Evolutionary conservation across 53 echinoderm and acorn worm species (phyloP).

Genomic region (Temnopleurus reevesii): DNA sequence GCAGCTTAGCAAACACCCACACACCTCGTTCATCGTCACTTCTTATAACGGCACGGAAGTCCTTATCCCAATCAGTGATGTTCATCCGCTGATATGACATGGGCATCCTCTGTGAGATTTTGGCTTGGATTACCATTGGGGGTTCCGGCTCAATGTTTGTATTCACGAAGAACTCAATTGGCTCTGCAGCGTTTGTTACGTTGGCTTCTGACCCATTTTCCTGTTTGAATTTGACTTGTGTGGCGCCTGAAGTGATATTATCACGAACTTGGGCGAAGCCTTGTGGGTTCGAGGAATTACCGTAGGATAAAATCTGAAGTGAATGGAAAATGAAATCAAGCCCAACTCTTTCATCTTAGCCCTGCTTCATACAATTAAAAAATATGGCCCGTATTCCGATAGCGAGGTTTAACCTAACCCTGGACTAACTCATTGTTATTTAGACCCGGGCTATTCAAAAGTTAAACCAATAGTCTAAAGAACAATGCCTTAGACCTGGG

Average conservation of each 20-base stretch:
- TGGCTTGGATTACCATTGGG: neutral
- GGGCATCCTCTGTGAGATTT: neutral
- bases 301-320: no score
- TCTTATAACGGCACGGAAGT: neutral
- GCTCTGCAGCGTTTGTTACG: conserved; percentile 49
- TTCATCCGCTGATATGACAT: conserved; percentile 22
- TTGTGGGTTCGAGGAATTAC: conserved; percentile 74
- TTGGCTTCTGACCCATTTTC: neutral
- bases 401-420: no score
- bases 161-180: conserved; percentile 52
- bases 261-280: conserved; percentile 47
- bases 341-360: no score
- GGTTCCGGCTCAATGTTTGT: neutral
- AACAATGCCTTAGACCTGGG: no score
- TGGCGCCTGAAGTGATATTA: conserved; percentile 56
- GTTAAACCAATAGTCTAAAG: no score
- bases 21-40: neutral
- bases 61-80: neutral
- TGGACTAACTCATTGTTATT: no score
- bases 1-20: conserved; percentile 38
- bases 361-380: no score
- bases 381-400: no score
- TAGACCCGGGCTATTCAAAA: no score
- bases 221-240: conserved; percentile 48
- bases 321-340: no score